phyloP scores from a whole-genome alignment of 30 jellyfish, hydroid and myxozoan genomes.

The Aurelia aurita region DNA sequence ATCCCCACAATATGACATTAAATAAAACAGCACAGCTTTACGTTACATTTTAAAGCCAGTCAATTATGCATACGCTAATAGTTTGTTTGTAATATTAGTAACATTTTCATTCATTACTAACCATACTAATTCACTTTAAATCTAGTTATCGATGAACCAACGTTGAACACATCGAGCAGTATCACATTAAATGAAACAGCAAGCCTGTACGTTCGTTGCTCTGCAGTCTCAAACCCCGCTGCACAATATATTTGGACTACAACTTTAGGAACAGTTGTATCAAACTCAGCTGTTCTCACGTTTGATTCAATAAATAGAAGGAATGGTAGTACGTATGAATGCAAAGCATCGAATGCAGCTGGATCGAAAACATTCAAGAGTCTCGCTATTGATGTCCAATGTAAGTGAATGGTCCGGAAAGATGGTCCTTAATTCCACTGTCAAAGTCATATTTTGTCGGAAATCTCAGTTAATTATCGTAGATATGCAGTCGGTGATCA shows the following conservation, averaged over 20 bases:
- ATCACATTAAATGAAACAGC: slow-evolving; percentile 28
- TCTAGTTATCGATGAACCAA: no score
- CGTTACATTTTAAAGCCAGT: no score
- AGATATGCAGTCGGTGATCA: no score
- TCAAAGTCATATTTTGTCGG: no score
- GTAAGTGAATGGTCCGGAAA: slow-evolving; percentile 16
- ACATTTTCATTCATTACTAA: no score
- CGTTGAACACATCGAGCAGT: slow-evolving; percentile 1
- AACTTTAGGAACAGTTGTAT: not conserved
- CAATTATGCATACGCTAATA: no score
- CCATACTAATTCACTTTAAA: no score
- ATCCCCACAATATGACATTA: no score
- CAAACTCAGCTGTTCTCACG: not conserved
- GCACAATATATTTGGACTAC: slow-evolving; percentile 19
- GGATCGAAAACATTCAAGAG: not conserved
- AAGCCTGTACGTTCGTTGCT: slow-evolving; percentile 5
- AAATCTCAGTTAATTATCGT: no score
- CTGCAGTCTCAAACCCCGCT: slow-evolving; percentile 17
- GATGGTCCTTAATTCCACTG: no score
- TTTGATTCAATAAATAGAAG: slow-evolving; percentile 6
- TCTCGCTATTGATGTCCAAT: slow-evolving; percentile 17
- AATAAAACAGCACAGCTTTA: no score
- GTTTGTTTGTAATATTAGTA: no score
- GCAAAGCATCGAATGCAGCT: slow-evolving; percentile 51
- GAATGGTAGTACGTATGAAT: slow-evolving; percentile 28